Conservation (phyloP, 2,888 invertebrate species). For the Amaurobius ferox region DNA sequence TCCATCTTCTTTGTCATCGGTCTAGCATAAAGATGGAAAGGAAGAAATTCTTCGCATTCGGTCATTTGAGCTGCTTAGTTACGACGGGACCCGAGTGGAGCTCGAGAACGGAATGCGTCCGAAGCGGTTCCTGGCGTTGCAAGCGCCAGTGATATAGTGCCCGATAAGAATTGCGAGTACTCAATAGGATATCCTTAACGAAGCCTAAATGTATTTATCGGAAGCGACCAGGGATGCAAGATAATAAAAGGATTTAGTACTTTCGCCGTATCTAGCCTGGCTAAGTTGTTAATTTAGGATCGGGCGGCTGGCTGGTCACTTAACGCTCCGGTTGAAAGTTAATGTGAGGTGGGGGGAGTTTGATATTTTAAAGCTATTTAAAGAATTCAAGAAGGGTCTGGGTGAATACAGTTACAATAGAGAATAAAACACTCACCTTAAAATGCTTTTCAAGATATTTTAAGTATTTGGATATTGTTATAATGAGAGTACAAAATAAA, state of each 20-base stretch:
- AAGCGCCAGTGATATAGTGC: conserved; percentile 49
- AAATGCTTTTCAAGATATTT: no score
- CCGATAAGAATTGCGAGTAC: conserved; percentile 44
- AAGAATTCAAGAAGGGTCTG: no score
- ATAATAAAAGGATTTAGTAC: conserved; percentile 62
- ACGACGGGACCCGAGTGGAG: conserved; percentile 46
- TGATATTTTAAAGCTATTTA: no score
- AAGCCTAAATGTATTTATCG: conserved; percentile 59
- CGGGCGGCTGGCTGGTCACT: not conserved
- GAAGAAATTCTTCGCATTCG: conserved; percentile 37
- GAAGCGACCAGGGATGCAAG: conserved; percentile 38
- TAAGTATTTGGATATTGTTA: no score
- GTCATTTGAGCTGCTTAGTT: conserved; percentile 62
- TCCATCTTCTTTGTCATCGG: not conserved
- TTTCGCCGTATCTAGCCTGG: not conserved
- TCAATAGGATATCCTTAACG: conserved; percentile 67
- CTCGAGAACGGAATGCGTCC: conserved; percentile 21
- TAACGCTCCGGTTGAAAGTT: not conserved
- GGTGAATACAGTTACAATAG: no score
- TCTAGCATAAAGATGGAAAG: conserved; percentile 11
- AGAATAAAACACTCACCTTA: no score
- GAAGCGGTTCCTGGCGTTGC: not conserved
- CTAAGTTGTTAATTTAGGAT: conserved; percentile 15
- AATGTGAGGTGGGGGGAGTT: not conserved
- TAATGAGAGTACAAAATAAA: no score